Percentiles rank a stretch among this genome's conserved stretches.
phyloP scores from a whole-genome alignment of 2,113 vertebrate genomes.

The Ondatra zibethicus region DNA sequence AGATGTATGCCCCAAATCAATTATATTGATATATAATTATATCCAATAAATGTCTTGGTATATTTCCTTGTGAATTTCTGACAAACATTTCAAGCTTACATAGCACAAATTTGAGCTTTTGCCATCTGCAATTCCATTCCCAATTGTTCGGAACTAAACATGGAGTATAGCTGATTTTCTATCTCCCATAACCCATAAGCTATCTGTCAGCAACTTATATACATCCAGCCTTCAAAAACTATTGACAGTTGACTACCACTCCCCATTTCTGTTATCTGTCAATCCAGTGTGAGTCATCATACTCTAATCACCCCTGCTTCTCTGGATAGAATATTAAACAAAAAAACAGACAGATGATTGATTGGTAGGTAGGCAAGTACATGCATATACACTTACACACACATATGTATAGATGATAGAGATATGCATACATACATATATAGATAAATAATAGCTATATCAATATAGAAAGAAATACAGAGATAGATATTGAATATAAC shows the following conservation, averaged over 20 bases:
- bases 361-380: not conserved
- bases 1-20: not conserved
- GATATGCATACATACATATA: not conserved
- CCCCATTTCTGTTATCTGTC: not conserved
- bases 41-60: not conserved
- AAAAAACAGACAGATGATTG: not conserved
- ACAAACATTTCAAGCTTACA: not conserved
- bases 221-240: not conserved
- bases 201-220: not conserved
- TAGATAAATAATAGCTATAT: not conserved
- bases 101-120: not conserved
- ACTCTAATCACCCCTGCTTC: not conserved
- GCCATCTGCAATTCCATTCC: not conserved
- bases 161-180: not conserved
- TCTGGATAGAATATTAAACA: not conserved
- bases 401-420: not conserved
- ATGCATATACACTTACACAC: not conserved
- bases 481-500: not conserved
- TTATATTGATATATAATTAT: not conserved
- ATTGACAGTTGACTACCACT: not conserved
- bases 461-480: not conserved
- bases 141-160: not conserved
- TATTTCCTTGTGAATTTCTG: not conserved
- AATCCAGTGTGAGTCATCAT: not conserved
- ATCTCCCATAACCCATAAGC: not conserved